Base-by-base conservation (phyloP, 1,140 invertebrate species). In the Luehdorfia chinensis region DNA sequence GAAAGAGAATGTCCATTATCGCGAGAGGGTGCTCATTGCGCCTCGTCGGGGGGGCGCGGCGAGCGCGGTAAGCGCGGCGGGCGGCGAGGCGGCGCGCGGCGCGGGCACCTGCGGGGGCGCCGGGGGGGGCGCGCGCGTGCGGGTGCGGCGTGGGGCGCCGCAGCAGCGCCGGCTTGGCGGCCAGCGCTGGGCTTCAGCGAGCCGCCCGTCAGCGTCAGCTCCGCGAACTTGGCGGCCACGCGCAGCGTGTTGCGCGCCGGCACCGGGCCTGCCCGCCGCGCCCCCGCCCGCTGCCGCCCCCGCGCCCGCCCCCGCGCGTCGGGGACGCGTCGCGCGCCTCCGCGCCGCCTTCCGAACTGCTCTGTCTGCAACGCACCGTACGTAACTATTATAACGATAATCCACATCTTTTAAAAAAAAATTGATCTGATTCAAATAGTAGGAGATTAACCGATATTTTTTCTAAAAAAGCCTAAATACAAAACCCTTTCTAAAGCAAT, bases 151-250 rank as follows among this genome's bases (percentile, higher is more conserved):
- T 70, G 23, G 93, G 93, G 71, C 94, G 92, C 67, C 94, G 90
- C 69, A 94, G 89, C 14, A 94, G 89, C 46, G 91, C 90, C 1
- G 93, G 93, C 75, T 94, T 94, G 8, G 90, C 90, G 60, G 93
- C 94, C 9, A 93, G 88, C 54, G 92, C 90, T 2, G 55, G 92
- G 91, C 66, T 93, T 94, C 36, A 92, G 90, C 34, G 91, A 90
- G 53, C 88, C 88, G 33, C 73, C 73, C 31, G 67, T 74, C 14
- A 75, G 67, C 50, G 90, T 89, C 64, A 91, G 88, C 47, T 90
- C 90, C 0, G 89, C 89, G 60, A 90, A 90, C 67, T 89, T 90
- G 31, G 88, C 88, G 19, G 87, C 89, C 39, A 89, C 89, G 48
- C 89, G 88, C 21, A 88, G 85, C 23, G 89, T 90, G 50, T 89